These are phyloP conservation scores for Tupiocoris notatus DNA, from an alignment of 2,888 invertebrate species.

Conservation along the genomic window DNA sequence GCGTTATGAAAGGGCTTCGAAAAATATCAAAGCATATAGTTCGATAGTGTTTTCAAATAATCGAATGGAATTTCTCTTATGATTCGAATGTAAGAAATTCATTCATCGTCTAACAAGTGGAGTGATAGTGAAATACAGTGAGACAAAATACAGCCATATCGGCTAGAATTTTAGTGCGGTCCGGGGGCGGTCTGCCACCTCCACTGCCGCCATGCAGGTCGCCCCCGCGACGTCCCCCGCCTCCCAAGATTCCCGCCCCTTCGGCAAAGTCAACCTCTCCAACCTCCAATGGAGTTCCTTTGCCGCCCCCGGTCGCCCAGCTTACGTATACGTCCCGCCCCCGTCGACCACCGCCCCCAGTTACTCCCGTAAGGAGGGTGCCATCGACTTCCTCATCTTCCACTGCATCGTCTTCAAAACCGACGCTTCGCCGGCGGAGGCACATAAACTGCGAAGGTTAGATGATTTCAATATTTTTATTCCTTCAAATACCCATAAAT, in stretches of 20 bases:
- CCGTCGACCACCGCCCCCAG: constrained; percentile 6
- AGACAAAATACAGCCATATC: constrained; percentile 30
- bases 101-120: not conserved
- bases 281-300: not conserved
- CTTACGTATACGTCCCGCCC: not conserved
- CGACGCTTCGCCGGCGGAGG: constrained; percentile 44
- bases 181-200: constrained; percentile 30
- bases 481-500: no score
- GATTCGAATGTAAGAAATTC: not conserved
- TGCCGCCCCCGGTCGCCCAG: not conserved
- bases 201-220: constrained; percentile 35
- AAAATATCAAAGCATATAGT: no score
- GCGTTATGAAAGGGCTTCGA: no score
- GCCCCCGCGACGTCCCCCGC: constrained; percentile 31
- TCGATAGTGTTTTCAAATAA: no score
- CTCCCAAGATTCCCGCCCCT: constrained; percentile 14
- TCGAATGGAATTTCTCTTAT: no score
- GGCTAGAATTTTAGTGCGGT: constrained; percentile 33
- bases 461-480: not conserved
- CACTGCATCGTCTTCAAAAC: constrained; percentile 46
- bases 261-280: not conserved
- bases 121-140: not conserved
- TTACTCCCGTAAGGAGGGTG: not conserved
- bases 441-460: constrained; percentile 47
- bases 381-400: constrained; percentile 44